These are phyloP conservation scores for Xestobium rufovillosum DNA, from an alignment of 2,888 invertebrate genomes.

Conservation along the genomic window DNA sequence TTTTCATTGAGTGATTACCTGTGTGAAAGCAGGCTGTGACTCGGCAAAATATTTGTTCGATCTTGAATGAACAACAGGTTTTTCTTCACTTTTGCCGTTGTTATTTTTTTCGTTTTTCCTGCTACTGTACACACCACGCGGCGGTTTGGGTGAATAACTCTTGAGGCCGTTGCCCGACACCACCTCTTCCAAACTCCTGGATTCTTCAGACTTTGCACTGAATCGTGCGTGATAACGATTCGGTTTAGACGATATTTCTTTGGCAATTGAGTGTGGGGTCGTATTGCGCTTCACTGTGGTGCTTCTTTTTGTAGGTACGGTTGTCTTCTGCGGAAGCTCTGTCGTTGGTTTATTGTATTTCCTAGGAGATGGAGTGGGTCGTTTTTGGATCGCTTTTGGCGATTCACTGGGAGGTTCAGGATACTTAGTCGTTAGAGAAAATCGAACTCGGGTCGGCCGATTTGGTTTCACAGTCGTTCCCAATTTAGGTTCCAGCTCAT, in stretches of 20 bases:
- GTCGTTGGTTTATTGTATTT: constrained; percentile 4
- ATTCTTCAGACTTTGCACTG: constrained; percentile 20
- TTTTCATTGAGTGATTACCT: too few species aligned
- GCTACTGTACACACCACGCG: constrained; percentile 33
- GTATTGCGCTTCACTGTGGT: constrained; percentile 4
- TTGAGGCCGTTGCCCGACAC: constrained; percentile 11
- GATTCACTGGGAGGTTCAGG: constrained; percentile 15
- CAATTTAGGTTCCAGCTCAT: constrained; percentile 28
- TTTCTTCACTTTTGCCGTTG: constrained; percentile 7
- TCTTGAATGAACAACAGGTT: constrained; percentile 8
- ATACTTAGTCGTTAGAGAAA: constrained; percentile 26
- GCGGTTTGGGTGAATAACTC: constrained; percentile 18
- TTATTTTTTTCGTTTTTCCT: constrained; percentile 26
- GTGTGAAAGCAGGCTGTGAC: neutral
- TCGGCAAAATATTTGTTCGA: neutral
- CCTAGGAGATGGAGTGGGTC: constrained; percentile 12
- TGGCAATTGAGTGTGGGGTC: constrained; percentile 13
- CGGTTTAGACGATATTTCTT: constrained; percentile 26
- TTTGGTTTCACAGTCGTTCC: constrained; percentile 15
- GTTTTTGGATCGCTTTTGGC: neutral
- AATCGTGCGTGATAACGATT: constrained; percentile 36
- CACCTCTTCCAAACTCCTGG: constrained; percentile 5
- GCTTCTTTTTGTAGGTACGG: constrained; percentile 19
- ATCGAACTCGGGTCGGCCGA: constrained; percentile 27
- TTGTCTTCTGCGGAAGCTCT: constrained; percentile 11